Base-by-base conservation (phyloP, 2,888 invertebrate species). In the Mimas tiliae region DNA sequence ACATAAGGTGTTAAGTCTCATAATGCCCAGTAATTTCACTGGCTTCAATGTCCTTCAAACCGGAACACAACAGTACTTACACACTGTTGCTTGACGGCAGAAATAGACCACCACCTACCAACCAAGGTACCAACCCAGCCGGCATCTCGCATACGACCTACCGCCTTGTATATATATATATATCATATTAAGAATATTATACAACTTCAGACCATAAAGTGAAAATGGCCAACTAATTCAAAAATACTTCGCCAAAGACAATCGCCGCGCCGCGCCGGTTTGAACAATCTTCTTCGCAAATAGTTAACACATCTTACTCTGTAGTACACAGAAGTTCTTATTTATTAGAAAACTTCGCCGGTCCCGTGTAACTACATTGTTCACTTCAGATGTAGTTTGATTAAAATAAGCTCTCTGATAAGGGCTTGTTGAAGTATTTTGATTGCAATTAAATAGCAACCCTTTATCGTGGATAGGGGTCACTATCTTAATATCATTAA, bases 341-440 rank as follows among this genome's bases (percentile, higher is more conserved):
- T 67, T 69, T 69, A 69, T 69, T 65, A 58, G 52, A 33, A 67
- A 69, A 69, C 67, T 69, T 69, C 38, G 62, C 42, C 33, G 63
- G 53, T 50, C 45, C 48, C 1, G 51, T 63, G 65, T 53, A 51
- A 69, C 68, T 63, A 58, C 66, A 67, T 67, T 68, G 65, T 68
- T 64, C 53, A 14, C 38, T 65, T 42, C 47, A 16, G 52, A 52
- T 63, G 52, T 58, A 45, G 42, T 67, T 65, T 63, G 51, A 67
- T 65, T 63, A 51, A 63, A 65, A 33, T 48, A 63, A 58, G 51
- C 48, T 68, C 45, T 45, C 16, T 34, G 50, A 21, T 38, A 14
- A 19, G 12, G 14, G 48, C 11, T 12, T 1, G 45, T 21, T 33
- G 27, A 58, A 16, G 12, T 7, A 53, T 55, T 53, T 53, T 53